Percentiles rank a stretch among this genome's conserved stretches.
phyloP scores from a whole-genome alignment of 2,888 invertebrate genomes.

The Drosophila ezoana region DNA sequence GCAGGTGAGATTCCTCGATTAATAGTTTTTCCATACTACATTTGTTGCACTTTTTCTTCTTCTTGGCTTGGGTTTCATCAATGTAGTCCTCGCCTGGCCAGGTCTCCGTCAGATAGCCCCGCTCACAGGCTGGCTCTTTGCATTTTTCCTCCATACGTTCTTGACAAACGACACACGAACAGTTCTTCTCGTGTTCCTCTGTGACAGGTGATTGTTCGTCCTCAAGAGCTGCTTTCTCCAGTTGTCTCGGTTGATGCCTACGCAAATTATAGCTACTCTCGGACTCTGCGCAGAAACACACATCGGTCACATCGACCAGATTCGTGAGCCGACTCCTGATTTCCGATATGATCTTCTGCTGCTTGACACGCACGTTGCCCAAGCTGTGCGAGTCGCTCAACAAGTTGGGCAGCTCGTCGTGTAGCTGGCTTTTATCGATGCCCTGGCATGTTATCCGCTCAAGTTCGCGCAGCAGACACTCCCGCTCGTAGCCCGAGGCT shows the following conservation, averaged over 20 bases:
- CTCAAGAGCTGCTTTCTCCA: fast-evolving
- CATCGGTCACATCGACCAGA: constrained; percentile 27
- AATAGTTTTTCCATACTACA: not conserved
- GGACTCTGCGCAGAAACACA: constrained; percentile 14
- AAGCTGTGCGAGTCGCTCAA: constrained; percentile 55
- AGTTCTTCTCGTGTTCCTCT: constrained; percentile 12
- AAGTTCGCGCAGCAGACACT: constrained; percentile 68
- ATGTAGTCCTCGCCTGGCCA: not conserved
- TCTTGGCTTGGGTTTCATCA: not conserved
- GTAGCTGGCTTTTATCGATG: constrained; percentile 30
- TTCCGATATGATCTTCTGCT: constrained; percentile 59
- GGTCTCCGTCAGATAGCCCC: constrained; percentile 25
- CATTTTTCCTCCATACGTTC: not conserved
- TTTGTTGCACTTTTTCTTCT: constrained; percentile 9
- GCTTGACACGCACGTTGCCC: constrained; percentile 69
- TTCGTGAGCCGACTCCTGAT: constrained; percentile 58
- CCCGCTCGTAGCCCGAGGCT: constrained; percentile 60
- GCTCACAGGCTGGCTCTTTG: not conserved
- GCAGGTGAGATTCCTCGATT: too few relatives aligned
- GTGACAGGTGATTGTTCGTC: not conserved
- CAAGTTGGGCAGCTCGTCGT: constrained; percentile 63
- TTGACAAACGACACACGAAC: constrained; percentile 26
- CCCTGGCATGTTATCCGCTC: constrained; percentile 59
- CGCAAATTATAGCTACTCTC: constrained; percentile 22
- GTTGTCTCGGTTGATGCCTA: not conserved